These are phyloP conservation scores for Malaclemys terrapin DNA, from an alignment of 2,113 vertebrate genomes.

Conservation along the genomic window DNA sequence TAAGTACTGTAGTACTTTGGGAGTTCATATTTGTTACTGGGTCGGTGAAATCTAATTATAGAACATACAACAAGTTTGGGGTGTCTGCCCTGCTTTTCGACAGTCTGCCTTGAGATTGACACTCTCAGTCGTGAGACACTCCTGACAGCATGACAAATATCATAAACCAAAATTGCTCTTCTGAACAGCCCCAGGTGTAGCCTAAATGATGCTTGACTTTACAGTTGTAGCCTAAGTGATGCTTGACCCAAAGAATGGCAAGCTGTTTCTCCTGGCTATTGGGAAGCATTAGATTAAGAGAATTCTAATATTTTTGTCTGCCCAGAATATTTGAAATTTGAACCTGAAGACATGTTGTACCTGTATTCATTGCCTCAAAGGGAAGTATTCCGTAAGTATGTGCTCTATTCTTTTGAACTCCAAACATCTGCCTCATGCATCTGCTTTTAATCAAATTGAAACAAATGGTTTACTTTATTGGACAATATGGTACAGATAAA, in stretches of 20 bases:
- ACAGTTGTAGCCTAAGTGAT: not conserved
- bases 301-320: not conserved
- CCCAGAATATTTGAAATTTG: conserved; percentile 11
- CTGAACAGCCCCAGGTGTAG: not conserved
- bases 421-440: conserved; percentile 67
- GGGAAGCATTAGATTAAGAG: not conserved
- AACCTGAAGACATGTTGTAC: not conserved
- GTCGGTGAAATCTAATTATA: not conserved
- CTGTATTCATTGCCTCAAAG: conserved; percentile 60
- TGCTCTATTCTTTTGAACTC: conserved; percentile 60
- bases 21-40: not conserved
- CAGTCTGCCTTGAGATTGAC: not conserved
- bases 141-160: not conserved
- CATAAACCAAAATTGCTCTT: not conserved
- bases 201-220: not conserved
- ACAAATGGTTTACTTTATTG: conserved; percentile 56
- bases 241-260: not conserved
- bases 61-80: not conserved
- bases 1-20: not conserved
- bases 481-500: conserved; percentile 68
- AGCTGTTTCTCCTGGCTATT: not conserved
- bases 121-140: not conserved
- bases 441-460: conserved; percentile 75
- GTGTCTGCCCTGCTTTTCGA: not conserved
- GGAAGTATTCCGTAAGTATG: conserved; percentile 60